Evolutionary conservation across 2,888 invertebrate species (phyloP).

Genomic region (Phrixothrix hirtus): DNA sequence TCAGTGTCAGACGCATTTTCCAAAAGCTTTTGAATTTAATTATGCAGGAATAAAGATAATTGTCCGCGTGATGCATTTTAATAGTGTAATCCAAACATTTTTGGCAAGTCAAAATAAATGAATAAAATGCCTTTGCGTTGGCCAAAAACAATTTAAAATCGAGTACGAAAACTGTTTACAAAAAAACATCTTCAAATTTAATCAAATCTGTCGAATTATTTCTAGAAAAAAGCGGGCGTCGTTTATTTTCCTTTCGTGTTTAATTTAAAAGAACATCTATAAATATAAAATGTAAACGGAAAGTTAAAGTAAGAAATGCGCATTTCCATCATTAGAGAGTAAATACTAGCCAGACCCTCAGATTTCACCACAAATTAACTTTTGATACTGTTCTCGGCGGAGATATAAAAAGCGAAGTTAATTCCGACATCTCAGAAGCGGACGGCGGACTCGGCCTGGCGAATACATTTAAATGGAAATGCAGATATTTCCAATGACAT

Average conservation of each 20-base stretch:
- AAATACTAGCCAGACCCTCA: constrained; percentile 51
- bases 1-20: no score
- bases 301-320: constrained; percentile 44
- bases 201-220: no score
- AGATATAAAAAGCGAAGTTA: constrained; percentile 56
- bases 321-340: constrained; percentile 54
- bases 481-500: constrained; percentile 53
- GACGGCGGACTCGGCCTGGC: constrained; percentile 38
- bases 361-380: constrained; percentile 58
- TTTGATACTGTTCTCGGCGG: constrained; percentile 57
- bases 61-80: no score
- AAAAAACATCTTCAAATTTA: no score
- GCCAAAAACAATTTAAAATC: no score
- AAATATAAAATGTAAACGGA: constrained; percentile 48
- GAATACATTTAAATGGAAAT: constrained; percentile 57
- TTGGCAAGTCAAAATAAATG: no score
- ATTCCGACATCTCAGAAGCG: constrained; percentile 48
- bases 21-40: no score
- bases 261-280: constrained; percentile 47
- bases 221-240: neutral
- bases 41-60: no score
- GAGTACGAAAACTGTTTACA: no score
- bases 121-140: no score
- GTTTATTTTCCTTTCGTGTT: constrained; percentile 31
- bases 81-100: no score